Evolutionary conservation across 2,888 invertebrate genomes (phyloP), one percentile per base, ranked within the genome.

Genomic region (Drosophila niveifrons): DNA sequence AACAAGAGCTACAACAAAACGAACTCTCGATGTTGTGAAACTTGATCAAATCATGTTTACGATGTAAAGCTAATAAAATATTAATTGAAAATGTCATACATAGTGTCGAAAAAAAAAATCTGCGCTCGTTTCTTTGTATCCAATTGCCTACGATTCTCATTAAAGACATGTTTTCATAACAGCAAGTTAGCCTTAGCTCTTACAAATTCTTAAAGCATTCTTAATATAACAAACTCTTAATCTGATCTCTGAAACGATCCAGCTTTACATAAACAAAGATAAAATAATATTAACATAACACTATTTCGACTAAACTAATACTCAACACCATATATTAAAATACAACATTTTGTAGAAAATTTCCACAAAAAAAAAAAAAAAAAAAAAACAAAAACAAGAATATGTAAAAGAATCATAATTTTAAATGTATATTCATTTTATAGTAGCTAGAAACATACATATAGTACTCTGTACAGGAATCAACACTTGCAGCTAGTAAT

Each of bases 1-100:
- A 69, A 75, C 75, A 84, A 78, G 72, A 90, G 82, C 72, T 81
- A 88, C 78, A 81, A 81, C 83, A 81, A 90, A 90, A 90, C 87
- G 85, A 91, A 91, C 91, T 91, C 91, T 91, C 90, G 91, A 92
- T 91, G 92, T 92, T 92, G 91, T 91, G 92, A 91, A 90, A 90
- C 90, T 91, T 91, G 88, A 91, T 90, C 63, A 90, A 90, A 90
- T 87, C 90, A 89, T 88, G 90, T 89, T 89, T 86, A 88, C 80
- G 80, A 89, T 83, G 80, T 79, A 61, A 63, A 53, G 66, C 66
- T 66, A 72, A 64, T 75, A 48, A 66, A 72, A 57, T 39, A 63
- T 46, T 47, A 73, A 56, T 59, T 39, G 51, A 55, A 56, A 59
- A 51, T 7, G 11, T 44, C 36, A 67, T 59, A 64, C 36, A 67